Evolutionary conservation across 2,113 vertebrate genomes (phyloP), one percentile per base, ranked within the genome.

Genomic region (Anhinga rufa): DNA sequence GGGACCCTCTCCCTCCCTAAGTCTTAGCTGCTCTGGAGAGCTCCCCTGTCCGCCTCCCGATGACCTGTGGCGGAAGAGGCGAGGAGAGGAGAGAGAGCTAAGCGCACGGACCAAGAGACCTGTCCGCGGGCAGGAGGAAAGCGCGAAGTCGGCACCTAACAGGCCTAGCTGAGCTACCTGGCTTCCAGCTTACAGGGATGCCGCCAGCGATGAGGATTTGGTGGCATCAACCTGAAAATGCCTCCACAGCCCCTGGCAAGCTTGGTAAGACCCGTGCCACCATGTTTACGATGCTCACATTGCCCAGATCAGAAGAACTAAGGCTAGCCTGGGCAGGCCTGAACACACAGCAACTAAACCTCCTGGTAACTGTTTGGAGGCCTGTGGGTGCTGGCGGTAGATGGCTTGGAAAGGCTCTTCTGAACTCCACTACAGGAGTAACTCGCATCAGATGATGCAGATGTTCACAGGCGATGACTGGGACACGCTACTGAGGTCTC

Each of bases 111-210:
- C 42, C n/a, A 9, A 68, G 84, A 26, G 69, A 80, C 36, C n/a
- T 66, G 4, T 31, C 80, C 36, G 9, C 1, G 13, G 22, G 28
- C 61, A 51, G 42, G 32, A 68, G 19, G 28, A 79, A 68, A 49
- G 38, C 0, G 0, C 28, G 42, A 75, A 89, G 68, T 24, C 12
- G 2, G 29, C 66, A n/a, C 44, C 49, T 46, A 10, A 36, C 42
- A 36, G 38, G 52, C 42, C 28, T 3, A 60, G 36, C 25, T 71
- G 66, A 76, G 48, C 31, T 74, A 77, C 55, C 38, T 24, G 52
- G 38, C 58, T 91, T 81, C 42, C 42, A 78, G 28, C n/a, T 82
- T 66, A 74, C 69, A 91, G 40, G 18, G 32, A 32, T 61, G 34
- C 36, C 54, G 15, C n/a, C 46, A 46, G 48, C 42, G 51, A 71